phyloP scores from a whole-genome alignment of 2,888 invertebrate species.

The Dexiosoma caninum region DNA sequence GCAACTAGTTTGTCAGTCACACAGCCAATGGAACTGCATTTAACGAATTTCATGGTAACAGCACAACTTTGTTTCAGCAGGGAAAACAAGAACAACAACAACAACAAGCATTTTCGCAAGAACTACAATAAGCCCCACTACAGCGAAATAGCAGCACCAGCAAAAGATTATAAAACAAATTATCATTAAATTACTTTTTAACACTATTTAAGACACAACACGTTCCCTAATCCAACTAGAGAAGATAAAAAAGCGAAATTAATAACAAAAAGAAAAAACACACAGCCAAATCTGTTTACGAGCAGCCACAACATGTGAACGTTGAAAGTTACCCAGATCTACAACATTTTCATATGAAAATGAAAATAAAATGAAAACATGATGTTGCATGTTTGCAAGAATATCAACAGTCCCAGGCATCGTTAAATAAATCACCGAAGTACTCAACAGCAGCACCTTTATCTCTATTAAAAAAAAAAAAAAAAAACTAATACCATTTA shows the following conservation, averaged over 20 bases:
- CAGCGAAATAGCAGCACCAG: not conserved
- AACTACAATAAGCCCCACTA: slow-evolving; percentile 1
- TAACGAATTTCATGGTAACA: slow-evolving; percentile 38
- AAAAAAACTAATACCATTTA: slow-evolving; percentile 18
- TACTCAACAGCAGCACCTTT: slow-evolving; percentile 56
- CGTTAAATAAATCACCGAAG: slow-evolving; percentile 61
- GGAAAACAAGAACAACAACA: not conserved
- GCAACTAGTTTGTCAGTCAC: not conserved
- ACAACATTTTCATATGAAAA: slow-evolving; percentile 46
- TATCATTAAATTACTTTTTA: slow-evolving; percentile 61
- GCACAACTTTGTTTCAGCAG: not conserved
- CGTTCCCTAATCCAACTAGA: not conserved
- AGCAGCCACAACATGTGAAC: not conserved
- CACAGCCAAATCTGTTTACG: slow-evolving; percentile 12
- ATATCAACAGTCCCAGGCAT: slow-evolving; percentile 39
- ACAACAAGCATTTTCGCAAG: not conserved
- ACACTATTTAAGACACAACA: slow-evolving; percentile 52
- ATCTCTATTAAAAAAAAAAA: slow-evolving; percentile 22
- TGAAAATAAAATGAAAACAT: too few species aligned
- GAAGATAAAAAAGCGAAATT: not conserved
- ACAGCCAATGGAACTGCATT: not conserved
- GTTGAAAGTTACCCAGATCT: not conserved
- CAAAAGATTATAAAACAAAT: slow-evolving; percentile 48
- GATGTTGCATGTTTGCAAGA: slow-evolving; percentile 49
- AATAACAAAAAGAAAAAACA: not conserved